Base-by-base conservation (phyloP, 2,888 invertebrate species). In the Trypoxylon attenuatum region DNA sequence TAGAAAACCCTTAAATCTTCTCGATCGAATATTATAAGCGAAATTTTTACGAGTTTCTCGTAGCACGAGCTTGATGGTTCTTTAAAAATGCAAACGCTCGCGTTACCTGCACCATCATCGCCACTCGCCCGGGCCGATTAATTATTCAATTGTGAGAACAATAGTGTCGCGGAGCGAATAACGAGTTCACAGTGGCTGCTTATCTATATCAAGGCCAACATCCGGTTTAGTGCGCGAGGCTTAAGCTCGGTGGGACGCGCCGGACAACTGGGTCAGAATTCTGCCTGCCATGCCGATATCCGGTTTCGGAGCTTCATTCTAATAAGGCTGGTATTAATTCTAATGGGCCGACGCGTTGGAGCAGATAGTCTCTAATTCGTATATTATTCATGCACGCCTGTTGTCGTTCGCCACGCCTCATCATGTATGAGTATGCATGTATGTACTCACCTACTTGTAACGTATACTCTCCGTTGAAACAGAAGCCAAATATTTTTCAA, bases 81-180 rank as follows among this genome's bases (percentile, higher is more conserved):
- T 16, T 21, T 61, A 13, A 29, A 15, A 49, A 61, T 46, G 15
- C 4, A 2, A 49, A 23, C 22, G 51, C n/a, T 47, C 16, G 16
- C n/a, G 2, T 58, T 73, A 70, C 47, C 62, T 71, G 70, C 69
- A 69, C 56, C 54, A 72, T 71, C 58, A 67, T 67, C 54, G 58
- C 53, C 47, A 38, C 41, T 45, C 62, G 50, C 65, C 68, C 56
- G 27, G 1, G 1, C 49, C 66, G 70, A 79, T 79, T 78, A 80
- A 79, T 80, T 80, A 80, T 81, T 78, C 79, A 76, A 76, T 76
- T 72, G 62, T 42, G 62, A 74, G 76, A 79, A 79, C 82, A 81
- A 79, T 78, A 70, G 71, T n/a, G 63, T 60, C 64, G 39, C 55
- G 64, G 59, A 70, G 71, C n/a, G n/a, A n/a, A 73, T 77, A 71